Base-by-base conservation (phyloP, 2,888 invertebrate species). In the Pheosia tremula region DNA sequence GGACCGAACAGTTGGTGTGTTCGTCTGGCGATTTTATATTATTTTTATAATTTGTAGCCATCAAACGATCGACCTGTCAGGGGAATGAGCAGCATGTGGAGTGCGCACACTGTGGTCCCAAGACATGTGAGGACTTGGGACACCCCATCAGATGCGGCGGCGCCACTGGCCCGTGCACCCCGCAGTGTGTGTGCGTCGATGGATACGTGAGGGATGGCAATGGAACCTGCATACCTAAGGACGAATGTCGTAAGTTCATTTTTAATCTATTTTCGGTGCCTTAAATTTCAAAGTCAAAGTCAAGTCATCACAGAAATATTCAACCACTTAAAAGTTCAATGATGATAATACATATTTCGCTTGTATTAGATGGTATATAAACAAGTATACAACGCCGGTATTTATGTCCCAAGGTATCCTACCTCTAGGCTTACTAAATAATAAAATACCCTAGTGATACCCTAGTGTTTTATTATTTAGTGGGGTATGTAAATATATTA, bases 121-220 rank as follows among this genome's bases (percentile, higher is more conserved):
- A 86, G 71, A 82, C 70, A 0, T 91, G 90, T 59, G 75, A 75
- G 1, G 86, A 90, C 11, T 75, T 88, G 3, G 88, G 89, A 0
- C 75, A 79, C 47, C 87, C 87, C 0, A 80, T 82, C 24, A 79
- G 77, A 0, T 88, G 88, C 39, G 76, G 75, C 0, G 85, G 88
- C 0, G 84, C 71, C 59, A 84, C 84, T 0, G 73, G 77, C 3
- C 68, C 79, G 0, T 91, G 90, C 67, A 74, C 60, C 4, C 85
- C 85, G 5, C 79, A 83, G 53, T 91, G 91, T 66, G 85, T 88
- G 6, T 93, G 91, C 70, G 69, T 77, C 24, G 84, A 87, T 11
- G 88, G 88, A 0, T 80, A 75, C 60, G 86, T 90, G 9, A 76
- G 87, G 10, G 72, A 83, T 55, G 64, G 58, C 10, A 84, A 84